These are phyloP conservation scores for Chrysomela aeneicollis DNA, from an alignment of 2,888 invertebrate species.

Conservation along the genomic window DNA sequence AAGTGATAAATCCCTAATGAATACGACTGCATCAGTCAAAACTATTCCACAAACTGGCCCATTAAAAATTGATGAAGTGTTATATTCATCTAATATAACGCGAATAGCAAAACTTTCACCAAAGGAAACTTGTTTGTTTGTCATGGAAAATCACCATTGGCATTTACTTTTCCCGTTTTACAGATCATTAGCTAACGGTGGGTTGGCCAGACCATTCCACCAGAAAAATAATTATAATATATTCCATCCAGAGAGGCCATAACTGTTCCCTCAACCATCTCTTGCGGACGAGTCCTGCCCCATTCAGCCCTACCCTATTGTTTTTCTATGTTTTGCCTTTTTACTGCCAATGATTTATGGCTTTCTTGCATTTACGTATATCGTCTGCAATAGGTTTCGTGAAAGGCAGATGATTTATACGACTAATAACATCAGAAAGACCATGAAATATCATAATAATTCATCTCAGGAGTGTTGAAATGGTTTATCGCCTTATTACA, in stretches of 20 bases:
- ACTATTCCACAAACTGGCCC: not conserved
- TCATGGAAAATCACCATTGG: not conserved
- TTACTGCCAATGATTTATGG: constrained; percentile 27
- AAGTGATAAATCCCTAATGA: not conserved
- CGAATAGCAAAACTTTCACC: not conserved
- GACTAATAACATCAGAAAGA: constrained; percentile 39
- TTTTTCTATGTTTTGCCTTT: constrained; percentile 25
- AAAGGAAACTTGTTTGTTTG: not conserved
- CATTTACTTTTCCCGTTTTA: not conserved
- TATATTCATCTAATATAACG: not conserved
- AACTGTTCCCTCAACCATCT: not conserved
- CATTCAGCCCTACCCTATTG: constrained; percentile 28
- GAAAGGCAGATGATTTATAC: constrained; percentile 40
- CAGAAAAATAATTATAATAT: not conserved
- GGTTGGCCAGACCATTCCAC: not conserved
- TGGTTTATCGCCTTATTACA: constrained; percentile 31
- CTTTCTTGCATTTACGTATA: constrained; percentile 31
- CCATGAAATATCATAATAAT: constrained; percentile 40
- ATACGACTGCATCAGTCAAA: not conserved
- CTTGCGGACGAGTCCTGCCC: not conserved
- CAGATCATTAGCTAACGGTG: not conserved
- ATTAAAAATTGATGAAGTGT: not conserved
- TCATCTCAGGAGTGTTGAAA: constrained; percentile 35
- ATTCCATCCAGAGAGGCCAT: not conserved
- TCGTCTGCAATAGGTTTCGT: constrained; percentile 34